phyloP scores from a whole-genome alignment of 2,113 vertebrate genomes.

The Herpetotheres cachinnans region DNA sequence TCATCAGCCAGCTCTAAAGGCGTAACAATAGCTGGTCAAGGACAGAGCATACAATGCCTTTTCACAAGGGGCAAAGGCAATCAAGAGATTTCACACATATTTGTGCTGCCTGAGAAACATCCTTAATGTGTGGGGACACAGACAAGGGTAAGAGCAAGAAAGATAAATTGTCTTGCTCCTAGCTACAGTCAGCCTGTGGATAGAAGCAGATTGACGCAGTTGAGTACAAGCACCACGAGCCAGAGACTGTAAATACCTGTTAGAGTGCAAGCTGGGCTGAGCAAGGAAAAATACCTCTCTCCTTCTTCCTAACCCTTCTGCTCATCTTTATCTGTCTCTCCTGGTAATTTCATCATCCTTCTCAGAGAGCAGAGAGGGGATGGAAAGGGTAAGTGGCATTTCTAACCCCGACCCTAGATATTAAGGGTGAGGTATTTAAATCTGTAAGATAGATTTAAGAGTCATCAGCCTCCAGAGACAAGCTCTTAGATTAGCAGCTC shows the following conservation, averaged over 20 bases:
- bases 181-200: constrained; percentile 67
- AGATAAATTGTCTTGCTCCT: constrained; percentile 70
- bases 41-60: constrained; percentile 56
- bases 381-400: constrained; percentile 41
- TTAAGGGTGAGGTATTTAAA: constrained; percentile 29
- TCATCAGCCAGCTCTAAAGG: constrained; percentile 44
- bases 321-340: constrained; percentile 34
- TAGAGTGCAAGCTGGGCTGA: constrained; percentile 54
- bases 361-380: not conserved
- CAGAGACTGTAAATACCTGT: constrained; percentile 65
- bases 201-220: constrained; percentile 70
- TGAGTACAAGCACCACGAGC: constrained; percentile 61
- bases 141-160: constrained; percentile 69
- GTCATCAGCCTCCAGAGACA: not conserved
- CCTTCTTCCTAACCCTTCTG: constrained; percentile 2
- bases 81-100: constrained; percentile 72
- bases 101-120: constrained; percentile 70
- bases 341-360: constrained; percentile 44
- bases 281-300: constrained; percentile 39
- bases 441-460: constrained; percentile 14
- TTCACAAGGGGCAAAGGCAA: constrained; percentile 61
- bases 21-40: constrained; percentile 62
- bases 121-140: constrained; percentile 66
- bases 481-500: constrained; percentile 31
- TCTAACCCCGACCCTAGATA: not conserved